Evolutionary conservation across 1,140 invertebrate species (phyloP), one percentile per base, ranked within the genome.

Genomic region (Hyposmocoma kahamanoa): DNA sequence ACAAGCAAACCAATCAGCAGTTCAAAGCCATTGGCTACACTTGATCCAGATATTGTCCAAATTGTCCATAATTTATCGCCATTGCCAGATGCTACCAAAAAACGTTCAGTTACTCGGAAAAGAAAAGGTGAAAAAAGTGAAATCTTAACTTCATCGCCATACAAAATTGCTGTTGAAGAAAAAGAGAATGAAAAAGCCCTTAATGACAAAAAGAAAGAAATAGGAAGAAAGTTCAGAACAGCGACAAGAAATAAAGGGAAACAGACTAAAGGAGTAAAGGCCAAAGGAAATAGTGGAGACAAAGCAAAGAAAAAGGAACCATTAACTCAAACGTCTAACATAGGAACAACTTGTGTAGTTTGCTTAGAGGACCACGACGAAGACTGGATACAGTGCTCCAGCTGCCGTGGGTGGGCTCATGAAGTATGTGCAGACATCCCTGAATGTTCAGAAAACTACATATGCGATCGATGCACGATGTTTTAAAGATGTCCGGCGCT

Each of bases 131-230:
- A 60, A 53, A 15, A 22, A 21, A 58, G 50, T 53, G 50, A 56
- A 56, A 56, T 62, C 49, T 51, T 59, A 49, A 62, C 50, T 36
- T 47, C 43, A 45, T 59, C 56, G 20, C 56, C 55, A 18, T 59
- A 56, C 26, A 56, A 62, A 59, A 49, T 22, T 18, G 11, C 10
- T 13, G 39, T 30, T 28, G 39, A 50, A 53, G 47, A 58, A 45
- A 51, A 53, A 53, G 50, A 59, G 51, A 47, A 45, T 44, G 44
- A 50, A 53, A 53, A 52, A 18, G 49, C 53, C 28, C 21, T 34
- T 24, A 54, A 43, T 5, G 28, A 44, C 13, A 45, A 34, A 45
- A 48, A 49, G 41, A 48, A 48, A 39, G 42, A 36, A 54, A 41
- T 54, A 22, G 19, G 20, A 49, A 30, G 26, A 38, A 54, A 54